Percentiles rank a stretch among this genome's conserved stretches.
Conservation (phyloP, 2,797 vertebrate genomes). For the Lepus oiostolus region DNA sequence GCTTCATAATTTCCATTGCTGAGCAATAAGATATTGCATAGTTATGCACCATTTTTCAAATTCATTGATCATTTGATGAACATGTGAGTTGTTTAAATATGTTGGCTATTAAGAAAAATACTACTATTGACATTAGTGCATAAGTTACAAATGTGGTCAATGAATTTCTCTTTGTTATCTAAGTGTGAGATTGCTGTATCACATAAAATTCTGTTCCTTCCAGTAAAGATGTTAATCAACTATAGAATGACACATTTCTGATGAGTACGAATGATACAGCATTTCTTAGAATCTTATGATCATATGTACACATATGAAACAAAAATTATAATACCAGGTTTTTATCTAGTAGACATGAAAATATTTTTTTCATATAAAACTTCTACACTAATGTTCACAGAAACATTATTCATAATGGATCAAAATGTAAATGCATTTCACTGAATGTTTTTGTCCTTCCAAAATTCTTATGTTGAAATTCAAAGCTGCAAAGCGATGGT, state of each 20-base stretch:
- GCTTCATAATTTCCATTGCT: neutral
- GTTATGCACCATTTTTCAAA: neutral
- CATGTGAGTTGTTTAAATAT: neutral
- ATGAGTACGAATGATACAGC: neutral
- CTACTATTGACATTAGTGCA: neutral
- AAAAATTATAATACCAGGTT: neutral
- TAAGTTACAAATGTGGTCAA: neutral
- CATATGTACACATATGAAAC: neutral
- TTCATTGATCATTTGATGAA: neutral
- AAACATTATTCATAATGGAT: neutral
- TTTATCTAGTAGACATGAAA: neutral
- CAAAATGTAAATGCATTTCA: neutral
- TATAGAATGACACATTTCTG: neutral
- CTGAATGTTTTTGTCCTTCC: neutral
- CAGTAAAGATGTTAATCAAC: neutral
- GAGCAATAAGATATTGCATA: neutral
- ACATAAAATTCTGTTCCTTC: neutral
- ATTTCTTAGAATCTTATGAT: neutral
- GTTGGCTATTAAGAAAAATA: neutral
- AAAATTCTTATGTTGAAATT: too few relatives aligned
- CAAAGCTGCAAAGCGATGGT: too few relatives aligned
- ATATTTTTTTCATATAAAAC: neutral
- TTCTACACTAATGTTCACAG: neutral
- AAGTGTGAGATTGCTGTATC: neutral
- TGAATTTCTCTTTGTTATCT: neutral